phyloP scores from a whole-genome alignment of 2,797 vertebrate species.

The Clarias platycephalus region DNA sequence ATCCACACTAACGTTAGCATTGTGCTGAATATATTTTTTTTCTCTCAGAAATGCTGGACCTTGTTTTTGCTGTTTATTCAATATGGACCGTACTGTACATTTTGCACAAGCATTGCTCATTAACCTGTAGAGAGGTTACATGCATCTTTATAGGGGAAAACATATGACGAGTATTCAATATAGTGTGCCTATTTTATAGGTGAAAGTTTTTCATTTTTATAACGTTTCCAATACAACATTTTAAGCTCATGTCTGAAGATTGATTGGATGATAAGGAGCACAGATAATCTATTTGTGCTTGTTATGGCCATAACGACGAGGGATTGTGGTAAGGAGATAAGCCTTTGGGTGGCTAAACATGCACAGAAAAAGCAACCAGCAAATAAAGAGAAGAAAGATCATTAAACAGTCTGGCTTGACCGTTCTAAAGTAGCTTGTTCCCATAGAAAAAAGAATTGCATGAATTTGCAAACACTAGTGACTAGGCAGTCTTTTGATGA shows the following conservation, averaged over 20 bases:
- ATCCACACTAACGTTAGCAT: background rate
- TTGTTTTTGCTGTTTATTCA: background rate
- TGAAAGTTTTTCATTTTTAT: background rate
- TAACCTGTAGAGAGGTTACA: background rate
- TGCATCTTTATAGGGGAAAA: background rate
- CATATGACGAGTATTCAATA: background rate
- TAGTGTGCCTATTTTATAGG: no score
- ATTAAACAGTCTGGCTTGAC: background rate
- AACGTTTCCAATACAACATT: background rate
- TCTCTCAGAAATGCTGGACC: background rate
- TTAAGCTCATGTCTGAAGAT: background rate
- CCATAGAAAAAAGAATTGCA: no score
- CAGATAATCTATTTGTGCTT: no score
- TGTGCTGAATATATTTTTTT: background rate
- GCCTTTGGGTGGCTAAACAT: background rate
- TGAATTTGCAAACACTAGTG: no score
- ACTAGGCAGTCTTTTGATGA: background rate
- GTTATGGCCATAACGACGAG: background rate
- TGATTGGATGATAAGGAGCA: background rate
- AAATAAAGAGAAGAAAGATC: background rate
- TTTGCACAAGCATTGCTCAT: background rate
- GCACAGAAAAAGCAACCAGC: background rate
- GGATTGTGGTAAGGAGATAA: background rate
- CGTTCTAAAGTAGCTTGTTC: background rate
- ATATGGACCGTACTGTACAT: background rate